A percentile compares a stretch with the other conserved stretches of the same genome.
Evolutionary conservation across 2,113 vertebrate genomes (phyloP).

Genomic region (Chelonoidis abingdonii): DNA sequence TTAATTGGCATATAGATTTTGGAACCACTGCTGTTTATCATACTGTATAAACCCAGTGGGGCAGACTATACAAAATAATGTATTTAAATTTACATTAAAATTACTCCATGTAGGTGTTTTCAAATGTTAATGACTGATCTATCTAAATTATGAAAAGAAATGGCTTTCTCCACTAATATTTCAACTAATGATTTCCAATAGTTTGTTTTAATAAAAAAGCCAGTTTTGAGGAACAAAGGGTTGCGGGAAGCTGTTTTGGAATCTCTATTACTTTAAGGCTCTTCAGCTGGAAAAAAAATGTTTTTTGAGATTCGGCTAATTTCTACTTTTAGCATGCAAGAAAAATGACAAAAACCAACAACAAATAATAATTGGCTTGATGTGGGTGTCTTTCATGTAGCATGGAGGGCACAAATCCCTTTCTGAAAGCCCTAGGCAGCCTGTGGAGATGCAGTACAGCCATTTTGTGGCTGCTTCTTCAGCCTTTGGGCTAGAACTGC

Average conservation of each 20-base stretch:
- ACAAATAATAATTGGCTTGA: slow-evolving; percentile 9
- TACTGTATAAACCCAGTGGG: neutral
- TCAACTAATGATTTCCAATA: slow-evolving; percentile 61
- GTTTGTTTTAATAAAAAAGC: slow-evolving; percentile 17
- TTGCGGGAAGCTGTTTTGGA: neutral
- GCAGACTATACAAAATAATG: neutral
- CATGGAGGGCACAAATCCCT: neutral
- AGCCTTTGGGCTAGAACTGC: slow-evolving; percentile 22
- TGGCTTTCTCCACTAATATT: slow-evolving; percentile 38
- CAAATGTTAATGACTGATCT: slow-evolving; percentile 24
- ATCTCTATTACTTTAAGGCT: neutral
- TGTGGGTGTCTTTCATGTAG: neutral
- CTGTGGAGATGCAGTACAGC: neutral
- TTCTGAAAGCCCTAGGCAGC: neutral
- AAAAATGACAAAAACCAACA: neutral
- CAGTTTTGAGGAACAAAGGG: neutral
- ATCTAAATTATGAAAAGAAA: slow-evolving; percentile 32
- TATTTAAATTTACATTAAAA: slow-evolving; percentile 2
- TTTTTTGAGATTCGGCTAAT: neutral
- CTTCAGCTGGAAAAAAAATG: neutral
- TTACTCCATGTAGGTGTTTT: slow-evolving; percentile 38
- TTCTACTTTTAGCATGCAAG: neutral
- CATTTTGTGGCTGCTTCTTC: neutral
- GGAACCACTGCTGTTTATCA: neutral
- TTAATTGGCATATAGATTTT: accelerated